Base-by-base conservation (phyloP, 2,888 invertebrate species). In the Heliconius sara region DNA sequence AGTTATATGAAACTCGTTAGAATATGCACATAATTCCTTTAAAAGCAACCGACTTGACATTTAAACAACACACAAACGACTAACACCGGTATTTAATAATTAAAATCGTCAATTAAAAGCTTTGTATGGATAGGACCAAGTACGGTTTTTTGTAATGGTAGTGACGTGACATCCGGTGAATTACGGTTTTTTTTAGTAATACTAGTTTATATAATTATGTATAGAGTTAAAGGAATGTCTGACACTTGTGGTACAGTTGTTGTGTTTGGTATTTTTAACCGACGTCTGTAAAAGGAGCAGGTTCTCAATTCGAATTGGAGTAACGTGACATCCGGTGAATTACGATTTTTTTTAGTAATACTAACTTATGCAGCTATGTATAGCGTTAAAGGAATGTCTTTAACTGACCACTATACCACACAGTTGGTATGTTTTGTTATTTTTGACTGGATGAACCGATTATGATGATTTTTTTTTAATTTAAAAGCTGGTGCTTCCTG, bases 131-230 rank as follows among this genome's bases (percentile, higher is more conserved):
- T 12, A 25, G 65, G 19, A 13, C 13, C 63, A 74, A 60, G 63
- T 65, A 74, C 43, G 16, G 52, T 52, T 63, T 25, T 74, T 63
- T 25, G 10, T 25, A 27, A 43, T 25, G 43, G 22, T 22, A 73
- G 72, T 27, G 43, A 74, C 63, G 34, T 39, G 60, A 74, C 74
- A 74, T 74, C 74, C 74, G 60, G 74, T 65, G 63, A 22, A 43
- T 74, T 74, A 43, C 7, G n/a, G 52, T 52, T n/a, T 70, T 71
- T 27, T 71, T 63, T 25, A 25, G 25, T 13, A 25, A 63, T n/a
- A 25, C 13, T 63, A 13, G 25, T 52, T 5, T 5, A 25, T 25
- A 5, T 70, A 27, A 66, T 30, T 66, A 27, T 66, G 19, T 66
- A 66, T 39, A 12, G 22, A 34, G 12, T n/a, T 68, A 68, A 68